phyloP scores from a whole-genome alignment of 2,797 vertebrate genomes.

The Dallia pectoralis region DNA sequence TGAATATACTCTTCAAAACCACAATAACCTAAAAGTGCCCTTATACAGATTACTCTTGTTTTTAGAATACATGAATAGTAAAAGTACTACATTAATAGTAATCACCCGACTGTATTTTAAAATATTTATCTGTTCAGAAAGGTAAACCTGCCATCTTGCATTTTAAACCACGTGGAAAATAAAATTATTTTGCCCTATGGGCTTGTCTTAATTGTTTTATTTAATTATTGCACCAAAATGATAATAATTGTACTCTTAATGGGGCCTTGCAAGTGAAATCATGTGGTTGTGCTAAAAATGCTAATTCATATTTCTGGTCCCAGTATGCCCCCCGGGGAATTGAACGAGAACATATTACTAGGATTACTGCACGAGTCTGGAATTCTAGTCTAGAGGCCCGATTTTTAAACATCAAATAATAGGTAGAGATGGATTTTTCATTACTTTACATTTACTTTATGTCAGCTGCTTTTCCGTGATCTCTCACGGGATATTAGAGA shows the following conservation, averaged over 20 bases:
- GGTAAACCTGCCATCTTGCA: background rate
- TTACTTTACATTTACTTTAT: background rate
- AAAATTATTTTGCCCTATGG: no score
- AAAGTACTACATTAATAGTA: no score
- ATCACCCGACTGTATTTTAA: slow-evolving; percentile 17
- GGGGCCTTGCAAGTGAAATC: no score
- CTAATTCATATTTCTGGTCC: no score
- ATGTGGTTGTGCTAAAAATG: no score
- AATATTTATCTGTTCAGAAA: background rate
- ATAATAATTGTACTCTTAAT: no score
- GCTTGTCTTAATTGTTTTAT: no score
- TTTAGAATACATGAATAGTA: no score
- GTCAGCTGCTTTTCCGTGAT: background rate
- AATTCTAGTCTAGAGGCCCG: background rate
- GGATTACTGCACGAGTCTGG: background rate
- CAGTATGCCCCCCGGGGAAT: no score
- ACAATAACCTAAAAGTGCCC: background rate
- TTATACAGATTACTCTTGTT: background rate
- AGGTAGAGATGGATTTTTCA: slow-evolving; percentile 2
- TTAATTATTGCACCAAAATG: no score
- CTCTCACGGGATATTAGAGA: background rate
- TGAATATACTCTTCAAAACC: background rate
- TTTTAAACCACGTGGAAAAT: no score
- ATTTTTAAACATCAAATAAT: background rate
- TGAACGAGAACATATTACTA: background rate